Evolutionary conservation across 2,113 vertebrate species (phyloP), one percentile per base, ranked within the genome.

Genomic region (Triplophysa siluroides): DNA sequence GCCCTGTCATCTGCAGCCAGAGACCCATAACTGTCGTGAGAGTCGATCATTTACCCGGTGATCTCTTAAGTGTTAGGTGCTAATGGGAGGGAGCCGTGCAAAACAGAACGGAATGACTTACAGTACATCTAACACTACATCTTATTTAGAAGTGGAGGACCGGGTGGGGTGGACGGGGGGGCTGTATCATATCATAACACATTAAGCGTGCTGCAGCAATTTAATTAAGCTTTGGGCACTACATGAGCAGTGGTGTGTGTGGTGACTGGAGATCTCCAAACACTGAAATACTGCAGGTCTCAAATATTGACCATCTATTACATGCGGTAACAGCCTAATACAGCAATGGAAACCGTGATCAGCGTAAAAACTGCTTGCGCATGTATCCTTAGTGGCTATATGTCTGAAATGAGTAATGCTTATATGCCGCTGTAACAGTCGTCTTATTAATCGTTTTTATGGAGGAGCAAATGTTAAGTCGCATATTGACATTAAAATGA

Each of bases 21-120:
- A 92, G 90, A 92, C 90, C 90, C 89, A 92, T 93, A 93, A 93
- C 92, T 92, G 92, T 93, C 90, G 90, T 83, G 82, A 83, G 88
- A 92, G 91, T 93, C 90, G 87, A 92, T 93, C 92, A 93, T 93
- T 93, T 93, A 93, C 88, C 86, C 87, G 63, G 83, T 83, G 88
- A 92, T 93, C 90, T 91, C 90, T 89, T 90, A 90, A 90, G 91
- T 92, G 93, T 91, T 89, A 90, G 88, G 87, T 91, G 90, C 91
- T 93, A 93, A 93, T 93, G 90, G 91, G 84, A 81, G 81, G 85
- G 84, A 86, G 91, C 89, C 75, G 84, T 79, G 60, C 83, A 89
- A 92, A 92, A 92, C 90, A 91, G 86, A 87, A 83, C 82, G 87
- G 87, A 90, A 92, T 92, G 89, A 92, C 91, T 90, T 90, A 91